Base-by-base conservation (phyloP, 1,140 invertebrate genomes). In the Brachionus plicatilis region DNA sequence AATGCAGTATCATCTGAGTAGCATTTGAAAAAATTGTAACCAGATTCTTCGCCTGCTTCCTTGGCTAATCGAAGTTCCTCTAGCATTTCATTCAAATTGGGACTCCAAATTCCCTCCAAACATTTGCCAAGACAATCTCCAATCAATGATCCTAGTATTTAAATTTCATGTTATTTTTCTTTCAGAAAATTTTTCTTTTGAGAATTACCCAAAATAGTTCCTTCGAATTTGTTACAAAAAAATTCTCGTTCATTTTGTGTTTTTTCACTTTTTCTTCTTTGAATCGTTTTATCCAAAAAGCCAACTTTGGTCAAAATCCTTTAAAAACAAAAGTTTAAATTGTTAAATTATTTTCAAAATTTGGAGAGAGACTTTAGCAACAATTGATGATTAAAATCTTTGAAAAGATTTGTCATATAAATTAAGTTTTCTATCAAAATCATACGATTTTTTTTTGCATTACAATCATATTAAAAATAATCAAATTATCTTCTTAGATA, bases 1-100 rank as follows among this genome's bases (percentile, higher is more conserved):
- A 95, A 94, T 24, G 92, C 93, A 14, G 94, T 94, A 87, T 94
- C 94, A 91, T 94, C 94, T 41, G 94, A 65, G 53, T 82, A 82
- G 24, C 24, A 43, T 60, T 68, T 60, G 11, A 68, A 53, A 65
- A 47, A 20, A 14, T 82, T 56, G 3, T 9, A 29, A 37, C 60
- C 53, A 60, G 14, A 37, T 6, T 82, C 37, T 7, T 82, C 53
- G 14, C 8, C 33, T 14, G 41, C 53, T 37, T 82, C 79, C 41
- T 68, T 60, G 8, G 37, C 37, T 14, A 65, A 17, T 5, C 41
- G 3, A 4, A 82, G 53, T 27, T 82, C 79, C 8, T 82, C 79
- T 9, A 82, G n/a, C 53, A 82, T 82, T 68, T 82, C 79, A 37
- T 65, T 65, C 45, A 82, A 47, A 82, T 82, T 27, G 5, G 79